These are phyloP conservation scores for Corythornis vintsioides DNA, from an alignment of 2,113 vertebrate species.

Conservation along the genomic window DNA sequence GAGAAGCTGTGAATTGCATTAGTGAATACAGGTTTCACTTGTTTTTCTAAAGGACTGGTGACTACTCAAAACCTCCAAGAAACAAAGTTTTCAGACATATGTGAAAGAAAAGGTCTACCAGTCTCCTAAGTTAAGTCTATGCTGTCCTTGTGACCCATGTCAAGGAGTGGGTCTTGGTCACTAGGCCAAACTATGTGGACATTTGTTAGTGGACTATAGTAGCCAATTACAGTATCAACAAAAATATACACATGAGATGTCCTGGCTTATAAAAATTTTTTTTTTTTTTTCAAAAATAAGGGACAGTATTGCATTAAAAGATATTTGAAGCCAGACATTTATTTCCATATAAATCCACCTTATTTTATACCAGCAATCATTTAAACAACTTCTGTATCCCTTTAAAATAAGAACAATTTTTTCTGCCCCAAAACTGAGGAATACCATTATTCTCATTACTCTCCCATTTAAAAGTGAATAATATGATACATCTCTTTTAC, in stretches of 20 bases:
- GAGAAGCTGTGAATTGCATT: not conserved
- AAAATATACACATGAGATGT: slow-evolving; percentile 20
- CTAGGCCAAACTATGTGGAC: not conserved
- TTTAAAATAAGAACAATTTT: slow-evolving; percentile 38
- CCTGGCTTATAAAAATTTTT: not conserved
- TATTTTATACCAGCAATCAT: slow-evolving; percentile 30
- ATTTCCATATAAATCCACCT: slow-evolving; percentile 15
- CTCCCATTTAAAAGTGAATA: not conserved
- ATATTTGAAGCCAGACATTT: not conserved
- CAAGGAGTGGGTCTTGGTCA: not conserved
- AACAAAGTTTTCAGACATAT: not conserved
- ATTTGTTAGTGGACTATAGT: not conserved
- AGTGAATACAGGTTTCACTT: not conserved
- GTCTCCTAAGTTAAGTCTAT: not conserved
- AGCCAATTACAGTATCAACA: slow-evolving; percentile 14
- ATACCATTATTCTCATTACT: not conserved
- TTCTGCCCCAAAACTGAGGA: not conserved
- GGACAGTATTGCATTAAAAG: not conserved
- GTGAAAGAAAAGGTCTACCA: not conserved
- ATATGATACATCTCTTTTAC: not conserved
- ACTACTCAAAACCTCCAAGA: not conserved
- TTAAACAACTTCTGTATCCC: not conserved
- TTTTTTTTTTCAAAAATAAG: not conserved
- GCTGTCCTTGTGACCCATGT: not conserved
- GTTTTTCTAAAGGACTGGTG: not conserved